A percentile compares a stretch with the other conserved stretches of the same genome.
Conservation (phyloP, 2,888 invertebrate species). For the Drepana falcataria region DNA sequence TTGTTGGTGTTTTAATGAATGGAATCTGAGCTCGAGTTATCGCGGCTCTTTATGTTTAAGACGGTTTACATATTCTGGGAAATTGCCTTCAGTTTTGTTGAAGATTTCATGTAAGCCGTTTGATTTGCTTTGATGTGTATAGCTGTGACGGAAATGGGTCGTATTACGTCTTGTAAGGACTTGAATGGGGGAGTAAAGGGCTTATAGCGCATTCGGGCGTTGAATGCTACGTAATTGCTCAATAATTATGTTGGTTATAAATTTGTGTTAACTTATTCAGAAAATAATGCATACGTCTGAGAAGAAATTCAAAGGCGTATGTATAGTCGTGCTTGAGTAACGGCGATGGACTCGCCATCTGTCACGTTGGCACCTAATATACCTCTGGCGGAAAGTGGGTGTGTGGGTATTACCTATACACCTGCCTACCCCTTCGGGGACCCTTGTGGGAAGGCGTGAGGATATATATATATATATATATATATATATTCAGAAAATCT, state of each 20-base stretch:
- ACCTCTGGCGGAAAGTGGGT: no score
- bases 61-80: background rate
- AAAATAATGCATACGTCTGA: no score
- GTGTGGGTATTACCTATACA: no score
- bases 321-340: no score
- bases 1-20: conserved; percentile 41
- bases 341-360: no score
- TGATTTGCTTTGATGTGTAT: background rate
- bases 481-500: no score
- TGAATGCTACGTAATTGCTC: background rate
- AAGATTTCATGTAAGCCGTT: background rate
- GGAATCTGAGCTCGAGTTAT: conserved; percentile 21
- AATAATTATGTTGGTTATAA: background rate
- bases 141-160: background rate
- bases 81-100: background rate
- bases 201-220: background rate
- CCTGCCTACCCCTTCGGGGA: no score
- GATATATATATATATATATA: no score
- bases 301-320: no score
- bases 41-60: conserved; percentile 1
- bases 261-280: no score
- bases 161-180: background rate
- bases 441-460: no score
- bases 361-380: no score
- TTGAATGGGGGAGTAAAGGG: background rate